Conservation (phyloP, 2,888 invertebrate genomes). For the Clivina fossor region DNA sequence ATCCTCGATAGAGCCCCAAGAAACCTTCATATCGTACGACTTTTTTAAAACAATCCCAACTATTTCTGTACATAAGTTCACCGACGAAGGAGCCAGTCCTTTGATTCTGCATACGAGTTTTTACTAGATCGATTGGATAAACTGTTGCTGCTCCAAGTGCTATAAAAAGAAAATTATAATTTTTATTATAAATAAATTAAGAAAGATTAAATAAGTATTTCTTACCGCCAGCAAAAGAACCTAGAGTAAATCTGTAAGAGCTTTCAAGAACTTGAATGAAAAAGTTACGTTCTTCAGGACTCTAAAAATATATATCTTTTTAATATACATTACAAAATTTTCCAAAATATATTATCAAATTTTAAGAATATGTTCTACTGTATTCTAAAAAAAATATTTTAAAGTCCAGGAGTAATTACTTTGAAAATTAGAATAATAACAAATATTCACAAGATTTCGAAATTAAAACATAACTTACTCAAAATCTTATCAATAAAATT, state of each 20-base stretch:
- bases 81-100: conserved; percentile 93
- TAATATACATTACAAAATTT: too few relatives aligned
- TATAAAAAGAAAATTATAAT: conserved; percentile 49
- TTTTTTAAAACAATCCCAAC: conserved; percentile 95
- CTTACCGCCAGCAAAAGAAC: conserved; percentile 90
- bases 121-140: conserved; percentile 98
- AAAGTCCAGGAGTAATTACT: neutral
- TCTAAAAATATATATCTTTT: conserved; percentile 61
- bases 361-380: conserved; percentile 1
- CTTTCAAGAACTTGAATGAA: conserved; percentile 89
- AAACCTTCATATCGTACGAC: conserved; percentile 84
- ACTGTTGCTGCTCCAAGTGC: conserved; percentile 98
- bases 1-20: conserved; percentile 86
- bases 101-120: conserved; percentile 99
- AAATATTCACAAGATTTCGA: too few relatives aligned
- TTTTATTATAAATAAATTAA: neutral
- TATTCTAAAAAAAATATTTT: conserved; percentile 4
- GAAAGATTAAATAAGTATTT: conserved; percentile 37
- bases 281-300: conserved; percentile 85
- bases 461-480: too few relatives aligned
- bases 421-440: too few relatives aligned
- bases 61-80: conserved; percentile 95
- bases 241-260: conserved; percentile 88
- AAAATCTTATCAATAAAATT: too few relatives aligned
- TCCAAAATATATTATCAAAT: neutral